These are phyloP conservation scores for Rhynchophorus ferrugineus DNA, from an alignment of 1,140 invertebrate species.

Conservation along the genomic window DNA sequence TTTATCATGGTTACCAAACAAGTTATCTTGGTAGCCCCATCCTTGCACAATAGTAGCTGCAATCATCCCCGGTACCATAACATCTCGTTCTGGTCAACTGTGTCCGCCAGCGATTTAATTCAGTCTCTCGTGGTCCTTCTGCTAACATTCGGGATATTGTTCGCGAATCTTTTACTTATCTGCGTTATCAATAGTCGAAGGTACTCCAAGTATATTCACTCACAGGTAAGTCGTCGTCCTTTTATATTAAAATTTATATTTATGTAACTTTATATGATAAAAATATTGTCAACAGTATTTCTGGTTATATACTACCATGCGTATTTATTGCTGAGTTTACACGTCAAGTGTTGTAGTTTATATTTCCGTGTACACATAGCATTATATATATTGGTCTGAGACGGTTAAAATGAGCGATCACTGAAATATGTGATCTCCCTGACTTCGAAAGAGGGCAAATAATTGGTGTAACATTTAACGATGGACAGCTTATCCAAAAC, in stretches of 20 bases:
- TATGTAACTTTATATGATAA: background rate
- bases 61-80: constrained; percentile 56
- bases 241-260: no score
- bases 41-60: constrained; percentile 72
- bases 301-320: no score
- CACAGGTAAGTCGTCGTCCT: constrained; percentile 71
- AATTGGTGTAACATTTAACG: no score
- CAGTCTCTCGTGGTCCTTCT: constrained; percentile 67
- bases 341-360: no score
- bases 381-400: no score
- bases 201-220: constrained; percentile 76
- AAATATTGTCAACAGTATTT: background rate
- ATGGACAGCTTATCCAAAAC: no score
- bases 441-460: no score
- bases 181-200: constrained; percentile 72
- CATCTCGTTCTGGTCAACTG: constrained; percentile 49
- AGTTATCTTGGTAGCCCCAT: constrained; percentile 50
- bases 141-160: constrained; percentile 66
- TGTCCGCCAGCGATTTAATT: constrained; percentile 59
- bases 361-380: no score
- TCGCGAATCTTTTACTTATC: constrained; percentile 70
- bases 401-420: no score
- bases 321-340: no score
- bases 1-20: constrained; percentile 17
- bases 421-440: no score